Conservation (phyloP, 1,140 invertebrate species). For the Micrasema minimum region DNA sequence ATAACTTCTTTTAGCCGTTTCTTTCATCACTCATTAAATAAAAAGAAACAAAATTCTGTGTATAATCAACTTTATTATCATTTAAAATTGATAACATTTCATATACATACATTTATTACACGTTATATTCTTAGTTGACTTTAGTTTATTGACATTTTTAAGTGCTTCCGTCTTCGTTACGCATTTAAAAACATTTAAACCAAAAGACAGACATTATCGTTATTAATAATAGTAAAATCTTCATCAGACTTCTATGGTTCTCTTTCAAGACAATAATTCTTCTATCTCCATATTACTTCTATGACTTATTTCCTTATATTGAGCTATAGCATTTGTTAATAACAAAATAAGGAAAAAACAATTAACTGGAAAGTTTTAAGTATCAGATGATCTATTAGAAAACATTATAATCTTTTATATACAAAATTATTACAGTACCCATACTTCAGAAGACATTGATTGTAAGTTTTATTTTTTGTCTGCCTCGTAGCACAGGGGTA, state of each 20-base stretch:
- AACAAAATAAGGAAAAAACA: not conserved
- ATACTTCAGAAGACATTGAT: too few species aligned
- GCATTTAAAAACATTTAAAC: conserved; percentile 27
- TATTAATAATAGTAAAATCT: conserved; percentile 28
- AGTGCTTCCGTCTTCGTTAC: not conserved
- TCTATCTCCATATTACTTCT: conserved; percentile 21
- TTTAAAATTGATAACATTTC: conserved; percentile 31
- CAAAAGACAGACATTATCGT: conserved; percentile 20
- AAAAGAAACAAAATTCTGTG: conserved; percentile 1
- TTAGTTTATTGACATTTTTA: conserved; percentile 20
- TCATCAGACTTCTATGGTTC: conserved; percentile 33
- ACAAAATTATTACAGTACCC: too few species aligned
- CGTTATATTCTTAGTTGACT: conserved; percentile 24
- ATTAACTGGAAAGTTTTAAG: too few species aligned
- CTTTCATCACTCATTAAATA: too few species aligned
- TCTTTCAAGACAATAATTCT: conserved; percentile 34
- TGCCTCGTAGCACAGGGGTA: too few species aligned
- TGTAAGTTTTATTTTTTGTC: too few species aligned
- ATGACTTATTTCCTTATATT: conserved; percentile 22
- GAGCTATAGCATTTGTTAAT: conserved; percentile 14
- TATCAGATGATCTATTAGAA: too few species aligned
- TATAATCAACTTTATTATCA: conserved; percentile 36
- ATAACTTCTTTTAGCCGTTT: too few species aligned
- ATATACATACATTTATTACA: conserved; percentile 21
- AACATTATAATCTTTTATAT: too few species aligned